Evolutionary conservation across 1,140 invertebrate genomes (phyloP).

Genomic region (Macrobrachium nipponense): DNA sequence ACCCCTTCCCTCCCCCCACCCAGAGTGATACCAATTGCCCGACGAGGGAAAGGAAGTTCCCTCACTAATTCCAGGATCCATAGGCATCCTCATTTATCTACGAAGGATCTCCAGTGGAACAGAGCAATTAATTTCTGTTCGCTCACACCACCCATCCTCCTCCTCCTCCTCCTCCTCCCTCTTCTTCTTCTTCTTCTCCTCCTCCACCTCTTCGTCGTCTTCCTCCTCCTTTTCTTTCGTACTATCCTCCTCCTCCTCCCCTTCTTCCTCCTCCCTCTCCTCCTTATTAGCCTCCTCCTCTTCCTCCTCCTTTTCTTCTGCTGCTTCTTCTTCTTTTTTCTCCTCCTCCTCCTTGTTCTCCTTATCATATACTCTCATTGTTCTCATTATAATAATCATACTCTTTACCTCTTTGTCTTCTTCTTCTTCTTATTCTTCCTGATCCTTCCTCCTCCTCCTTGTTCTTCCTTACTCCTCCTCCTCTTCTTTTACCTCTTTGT

Average conservation of each 20-base stretch:
- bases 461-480: neutral
- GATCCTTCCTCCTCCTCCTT: neutral
- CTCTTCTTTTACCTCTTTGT: neutral
- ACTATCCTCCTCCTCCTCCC: neutral
- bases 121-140: too few species aligned
- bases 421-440: too few species aligned
- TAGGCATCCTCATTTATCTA: too few species aligned
- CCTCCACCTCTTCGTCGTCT: too few species aligned
- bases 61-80: too few species aligned
- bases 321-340: neutral
- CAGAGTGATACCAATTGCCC: too few species aligned
- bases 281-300: neutral
- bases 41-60: too few species aligned
- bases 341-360: neutral
- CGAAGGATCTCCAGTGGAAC: too few species aligned
- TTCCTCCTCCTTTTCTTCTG: neutral
- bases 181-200: neutral
- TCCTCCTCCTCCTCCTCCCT: neutral
- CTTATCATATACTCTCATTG: too few species aligned
- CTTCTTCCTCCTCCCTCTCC: neutral
- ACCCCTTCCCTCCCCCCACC: too few species aligned
- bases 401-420: neutral
- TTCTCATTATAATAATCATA: neutral
- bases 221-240: neutral
- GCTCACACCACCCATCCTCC: too few species aligned